phyloP scores from a whole-genome alignment of 2,888 invertebrate species.

The Clostera curtula region DNA sequence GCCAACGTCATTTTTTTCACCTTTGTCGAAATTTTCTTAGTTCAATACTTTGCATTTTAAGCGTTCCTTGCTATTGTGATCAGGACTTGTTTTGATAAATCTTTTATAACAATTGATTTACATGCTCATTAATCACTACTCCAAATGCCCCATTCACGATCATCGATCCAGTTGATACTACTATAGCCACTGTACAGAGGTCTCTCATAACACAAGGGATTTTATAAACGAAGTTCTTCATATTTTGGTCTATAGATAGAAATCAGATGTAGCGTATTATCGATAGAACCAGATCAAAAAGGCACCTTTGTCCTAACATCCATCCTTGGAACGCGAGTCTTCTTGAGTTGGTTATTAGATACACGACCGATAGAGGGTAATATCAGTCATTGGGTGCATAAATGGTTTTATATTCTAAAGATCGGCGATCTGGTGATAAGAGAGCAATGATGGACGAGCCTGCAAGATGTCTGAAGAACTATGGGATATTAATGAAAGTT shows the following conservation, averaged over 20 bases:
- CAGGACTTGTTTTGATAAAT: constrained; percentile 55
- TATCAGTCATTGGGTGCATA: constrained; percentile 60
- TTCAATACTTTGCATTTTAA: constrained; percentile 5
- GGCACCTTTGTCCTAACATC: constrained; percentile 13
- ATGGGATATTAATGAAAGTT: constrained; percentile 46
- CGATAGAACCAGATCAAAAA: constrained; percentile 29
- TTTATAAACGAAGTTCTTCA: too few species aligned
- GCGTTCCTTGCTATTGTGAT: constrained; percentile 4
- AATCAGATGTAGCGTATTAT: too few species aligned
- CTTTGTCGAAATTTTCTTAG: too few species aligned
- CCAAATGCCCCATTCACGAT: constrained; percentile 64
- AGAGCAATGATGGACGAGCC: constrained; percentile 61
- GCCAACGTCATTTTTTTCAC: too few species aligned
- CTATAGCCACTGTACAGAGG: constrained; percentile 34
- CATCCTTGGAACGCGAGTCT: constrained; percentile 25
- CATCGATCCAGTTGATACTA: constrained; percentile 49
- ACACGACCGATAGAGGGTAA: constrained; percentile 56
- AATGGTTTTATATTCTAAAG: constrained; percentile 68
- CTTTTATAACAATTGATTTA: constrained; percentile 62
- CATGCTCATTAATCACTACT: constrained; percentile 58
- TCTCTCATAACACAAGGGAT: too few species aligned
- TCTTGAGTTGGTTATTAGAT: constrained; percentile 37
- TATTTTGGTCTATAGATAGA: too few species aligned
- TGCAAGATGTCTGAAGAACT: constrained; percentile 35
- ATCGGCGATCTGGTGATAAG: constrained; percentile 59